These are phyloP conservation scores for Blomia tropicalis DNA, from an alignment of 2,888 invertebrate genomes.

Conservation along the genomic window DNA sequence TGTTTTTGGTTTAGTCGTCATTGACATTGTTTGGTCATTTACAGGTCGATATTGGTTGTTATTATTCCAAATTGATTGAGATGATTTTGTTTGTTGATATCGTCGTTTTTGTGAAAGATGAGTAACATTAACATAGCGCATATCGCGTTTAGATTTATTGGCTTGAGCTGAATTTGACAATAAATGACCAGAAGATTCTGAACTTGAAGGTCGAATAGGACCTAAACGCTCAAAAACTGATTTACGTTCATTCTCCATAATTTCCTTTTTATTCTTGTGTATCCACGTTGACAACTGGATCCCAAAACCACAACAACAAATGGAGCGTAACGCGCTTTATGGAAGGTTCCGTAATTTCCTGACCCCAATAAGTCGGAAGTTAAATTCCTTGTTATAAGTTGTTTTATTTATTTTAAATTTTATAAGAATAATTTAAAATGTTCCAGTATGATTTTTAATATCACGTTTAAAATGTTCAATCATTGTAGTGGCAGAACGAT, in stretches of 20 bases:
- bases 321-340: no score
- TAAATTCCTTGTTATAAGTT: no score
- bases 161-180: not conserved
- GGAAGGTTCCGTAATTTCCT: no score
- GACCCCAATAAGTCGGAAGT: no score
- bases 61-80: not conserved
- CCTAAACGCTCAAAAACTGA: constrained; percentile 3
- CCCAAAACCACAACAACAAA: no score
- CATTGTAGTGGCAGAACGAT: not conserved
- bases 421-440: not conserved
- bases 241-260: constrained; percentile 6
- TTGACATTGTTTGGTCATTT: not conserved
- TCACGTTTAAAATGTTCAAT: not conserved
- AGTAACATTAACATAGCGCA: not conserved
- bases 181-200: not conserved
- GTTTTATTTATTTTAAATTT: no score
- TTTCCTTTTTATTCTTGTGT: no score
- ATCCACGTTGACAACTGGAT: no score
- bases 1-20: not conserved
- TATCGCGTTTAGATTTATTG: not conserved
- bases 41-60: not conserved
- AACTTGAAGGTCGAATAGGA: not conserved
- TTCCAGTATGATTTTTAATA: not conserved
- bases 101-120: not conserved
- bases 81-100: not conserved